Base-by-base conservation (phyloP, 1,140 invertebrate species). In the Philotrypesis tridentata region DNA sequence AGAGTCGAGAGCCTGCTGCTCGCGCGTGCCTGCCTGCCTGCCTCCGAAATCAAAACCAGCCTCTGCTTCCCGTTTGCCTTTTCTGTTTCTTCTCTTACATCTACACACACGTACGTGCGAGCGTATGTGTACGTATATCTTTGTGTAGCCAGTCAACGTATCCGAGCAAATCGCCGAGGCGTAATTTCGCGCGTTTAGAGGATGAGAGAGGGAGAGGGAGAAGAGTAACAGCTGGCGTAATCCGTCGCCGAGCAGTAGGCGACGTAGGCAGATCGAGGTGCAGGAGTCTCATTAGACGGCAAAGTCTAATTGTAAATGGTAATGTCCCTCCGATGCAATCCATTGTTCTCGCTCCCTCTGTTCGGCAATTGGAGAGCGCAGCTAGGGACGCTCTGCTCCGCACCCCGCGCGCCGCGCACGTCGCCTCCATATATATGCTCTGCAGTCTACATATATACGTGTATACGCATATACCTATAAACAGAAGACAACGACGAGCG, bases 281-380 rank as follows among this genome's bases (percentile, higher is more conserved):
- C 63, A 55, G 43, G 48, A 76, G 73, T 82, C 80, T 82, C 80
- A 82, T 82, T 82, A 82, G 67, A 43, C 37, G 65, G 63, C 29
- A 70, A 55, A 70, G 73, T 82, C 80, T 82, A 82, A 82, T 82
- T 82, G 80, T 82, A 82, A 82, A 82, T 82, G 80, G 80, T 82
- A 82, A 82, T 82, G 80, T 82, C 71, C 80, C 71, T 65, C 65
- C 63, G 63, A 81, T 74, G 70, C 71, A 74, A 80, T 81, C 79
- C 40, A 81, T 81, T 81, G 79, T 74, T 81, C 71, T n/a, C 29
- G 17, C 60, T 63, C 40, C 25, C 79, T 61, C 67, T 40, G 7
- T 25, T 61, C 29, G 55, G 68, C 63, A 72, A 72, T 79, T 71
- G n/a, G 37, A 40, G 31, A 60, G 48, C n/a, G n/a, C 43, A 48